Conservation (phyloP, 2,888 invertebrate genomes). For the Hydriomena furcata region DNA sequence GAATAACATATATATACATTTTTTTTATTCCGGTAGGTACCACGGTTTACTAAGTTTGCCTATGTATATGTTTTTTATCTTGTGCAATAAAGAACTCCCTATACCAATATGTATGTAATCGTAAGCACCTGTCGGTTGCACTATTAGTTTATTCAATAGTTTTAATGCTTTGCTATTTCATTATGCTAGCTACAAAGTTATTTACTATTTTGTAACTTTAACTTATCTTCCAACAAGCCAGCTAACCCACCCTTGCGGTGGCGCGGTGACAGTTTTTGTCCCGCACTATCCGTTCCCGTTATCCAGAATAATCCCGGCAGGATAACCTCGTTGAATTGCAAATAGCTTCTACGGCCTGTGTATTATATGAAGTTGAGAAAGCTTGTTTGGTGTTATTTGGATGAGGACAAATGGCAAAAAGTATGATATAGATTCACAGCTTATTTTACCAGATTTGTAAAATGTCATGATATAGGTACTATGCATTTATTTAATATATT, state of each 20-base stretch:
- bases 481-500: no score
- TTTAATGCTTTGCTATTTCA: no score
- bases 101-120: no score
- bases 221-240: constrained; percentile 10
- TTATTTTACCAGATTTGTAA: not conserved
- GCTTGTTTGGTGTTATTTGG: constrained; percentile 8
- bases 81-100: no score
- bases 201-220: constrained; percentile 1
- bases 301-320: constrained; percentile 14
- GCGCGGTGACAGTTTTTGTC: constrained; percentile 16
- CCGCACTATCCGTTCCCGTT: constrained; percentile 14
- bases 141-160: no score
- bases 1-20: no score
- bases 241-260: constrained; percentile 2
- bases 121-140: no score
- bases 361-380: constrained; percentile 19
- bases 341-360: constrained; percentile 18
- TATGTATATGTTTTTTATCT: no score
- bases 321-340: constrained; percentile 27
- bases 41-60: no score
- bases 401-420: not conserved
- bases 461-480: no score
- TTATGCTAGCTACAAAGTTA: not conserved
- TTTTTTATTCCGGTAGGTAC: no score
- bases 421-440: not conserved